Base-by-base conservation (phyloP, 30 jellyfish, hydroid and myxozoan genomes). In the Hydractinia echinata region DNA sequence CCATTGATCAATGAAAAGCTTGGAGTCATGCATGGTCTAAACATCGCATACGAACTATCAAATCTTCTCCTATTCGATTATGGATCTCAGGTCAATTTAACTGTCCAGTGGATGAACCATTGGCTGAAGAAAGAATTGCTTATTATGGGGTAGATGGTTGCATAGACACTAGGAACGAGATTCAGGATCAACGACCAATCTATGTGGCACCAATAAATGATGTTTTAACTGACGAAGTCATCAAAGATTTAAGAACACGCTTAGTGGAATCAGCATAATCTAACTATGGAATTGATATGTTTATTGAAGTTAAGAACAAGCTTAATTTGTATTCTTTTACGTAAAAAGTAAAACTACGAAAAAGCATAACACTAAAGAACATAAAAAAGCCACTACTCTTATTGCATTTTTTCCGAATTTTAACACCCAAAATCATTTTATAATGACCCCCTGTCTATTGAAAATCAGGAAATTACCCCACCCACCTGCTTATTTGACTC, bases 11-110 rank as follows among this genome's bases (percentile, higher is more conserved):
- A 62, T 50, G 73, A 62, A 62, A 56, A 62, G 30, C 73, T 62
- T 62, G 81, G 81, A 67, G 39, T 51, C 68, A 60, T 7, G 91
- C 86, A 49, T 83, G 91, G 91, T 77, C 87, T 56, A 30, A 60
- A 7, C 91, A 83, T 73, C 53, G 69, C n/a, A 73, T 83, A 50
- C 79, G 91, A 14, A 83, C 91, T 4, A 73, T 74, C 20, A 74
- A 66, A 19, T 14, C 88, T 21, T 83, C 91, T 8, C 91, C 86
- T 51, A 21, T 83, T 54, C 51, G 82, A 53, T 51, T 84, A 39
- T 67, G 93, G 93, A 66, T 84, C 2, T 61, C 93, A 48, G 88
- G 93, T 13, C 91, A 83, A 76, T 14, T 76, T 69, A 73, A 83
- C 19, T 67, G 55, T 48, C 91, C 83, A 30, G 62, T 84, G 53